These are phyloP conservation scores for Echiichthys vipera DNA, from an alignment of 2,797 vertebrate species.

Conservation along the genomic window DNA sequence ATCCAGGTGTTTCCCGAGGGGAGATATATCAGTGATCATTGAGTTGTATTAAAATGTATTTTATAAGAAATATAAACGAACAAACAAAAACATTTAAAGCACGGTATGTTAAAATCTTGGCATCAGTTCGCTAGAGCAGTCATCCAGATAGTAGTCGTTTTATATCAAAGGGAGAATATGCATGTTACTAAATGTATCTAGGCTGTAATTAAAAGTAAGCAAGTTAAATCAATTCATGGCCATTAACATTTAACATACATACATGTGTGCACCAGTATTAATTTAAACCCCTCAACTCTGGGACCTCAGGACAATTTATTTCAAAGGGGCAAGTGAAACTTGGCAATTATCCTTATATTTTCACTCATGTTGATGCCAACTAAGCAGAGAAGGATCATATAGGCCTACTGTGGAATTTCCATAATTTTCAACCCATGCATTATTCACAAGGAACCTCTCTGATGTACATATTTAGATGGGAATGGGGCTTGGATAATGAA, in stretches of 20 bases:
- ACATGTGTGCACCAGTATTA: background rate
- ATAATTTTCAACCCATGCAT: slow-evolving; percentile 55
- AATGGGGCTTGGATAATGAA: slow-evolving; percentile 42
- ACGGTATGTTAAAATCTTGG: background rate
- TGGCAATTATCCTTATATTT: background rate
- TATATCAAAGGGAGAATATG: background rate
- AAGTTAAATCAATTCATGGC: background rate
- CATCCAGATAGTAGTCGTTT: background rate
- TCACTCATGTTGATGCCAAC: background rate
- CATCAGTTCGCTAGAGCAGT: too few species aligned
- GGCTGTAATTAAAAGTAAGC: background rate
- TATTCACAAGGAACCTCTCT: slow-evolving; percentile 56
- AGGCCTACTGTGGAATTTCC: slow-evolving; percentile 53
- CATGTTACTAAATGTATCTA: background rate
- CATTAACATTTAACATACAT: too few species aligned
- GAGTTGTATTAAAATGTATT: background rate
- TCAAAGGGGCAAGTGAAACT: background rate
- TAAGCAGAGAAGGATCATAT: slow-evolving; percentile 26
- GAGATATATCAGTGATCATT: background rate
- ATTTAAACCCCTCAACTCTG: background rate
- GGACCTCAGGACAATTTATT: background rate
- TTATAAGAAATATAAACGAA: too few species aligned
- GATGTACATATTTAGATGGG: slow-evolving; percentile 48
- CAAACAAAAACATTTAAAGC: background rate
- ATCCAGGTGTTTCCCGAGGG: slow-evolving; percentile 21